Evolutionary conservation across 2,113 vertebrate genomes (phyloP).

Genomic region (Triplophysa tibetana): DNA sequence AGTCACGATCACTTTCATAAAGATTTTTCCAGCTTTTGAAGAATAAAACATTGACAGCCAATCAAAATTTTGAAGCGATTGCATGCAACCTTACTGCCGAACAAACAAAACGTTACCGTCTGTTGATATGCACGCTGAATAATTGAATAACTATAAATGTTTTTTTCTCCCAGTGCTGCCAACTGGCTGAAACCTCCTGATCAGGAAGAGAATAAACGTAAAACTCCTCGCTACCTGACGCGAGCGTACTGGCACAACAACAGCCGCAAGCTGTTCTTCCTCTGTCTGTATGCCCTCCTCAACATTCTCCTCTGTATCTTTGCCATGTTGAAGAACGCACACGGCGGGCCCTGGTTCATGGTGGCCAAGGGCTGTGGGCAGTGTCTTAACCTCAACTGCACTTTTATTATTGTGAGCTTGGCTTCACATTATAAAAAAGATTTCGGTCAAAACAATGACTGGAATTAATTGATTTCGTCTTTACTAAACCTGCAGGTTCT

Average conservation of each 20-base stretch:
- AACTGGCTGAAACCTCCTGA: slow-evolving; percentile 84
- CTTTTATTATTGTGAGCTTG: slow-evolving; percentile 79
- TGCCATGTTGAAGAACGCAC: slow-evolving; percentile 64
- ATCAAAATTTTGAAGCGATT: no score
- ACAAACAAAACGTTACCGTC: no score
- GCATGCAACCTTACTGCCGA: no score
- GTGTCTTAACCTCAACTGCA: slow-evolving; percentile 89
- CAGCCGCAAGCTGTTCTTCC: slow-evolving; percentile 75
- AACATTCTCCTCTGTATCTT: slow-evolving; percentile 75
- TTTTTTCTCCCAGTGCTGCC: slow-evolving; percentile 70
- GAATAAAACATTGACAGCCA: no score
- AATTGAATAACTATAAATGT: background rate
- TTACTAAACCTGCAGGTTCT: slow-evolving; percentile 70
- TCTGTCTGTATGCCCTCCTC: slow-evolving; percentile 68
- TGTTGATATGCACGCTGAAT: no score
- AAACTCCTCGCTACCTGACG: slow-evolving; percentile 72
- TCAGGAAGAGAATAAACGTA: slow-evolving; percentile 38
- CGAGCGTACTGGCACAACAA: slow-evolving; percentile 81
- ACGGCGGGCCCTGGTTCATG: slow-evolving; percentile 65
- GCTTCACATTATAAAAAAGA: background rate
- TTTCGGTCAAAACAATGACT: background rate
- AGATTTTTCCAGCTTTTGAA: no score
- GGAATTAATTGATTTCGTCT: background rate
- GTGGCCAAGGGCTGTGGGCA: slow-evolving; percentile 85
- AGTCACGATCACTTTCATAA: no score